A percentile compares a stretch with the other conserved stretches of the same genome.
These are phyloP conservation scores for Scaptomyza hsui DNA, from an alignment of 1,140 invertebrate genomes.

Conservation along the genomic window DNA sequence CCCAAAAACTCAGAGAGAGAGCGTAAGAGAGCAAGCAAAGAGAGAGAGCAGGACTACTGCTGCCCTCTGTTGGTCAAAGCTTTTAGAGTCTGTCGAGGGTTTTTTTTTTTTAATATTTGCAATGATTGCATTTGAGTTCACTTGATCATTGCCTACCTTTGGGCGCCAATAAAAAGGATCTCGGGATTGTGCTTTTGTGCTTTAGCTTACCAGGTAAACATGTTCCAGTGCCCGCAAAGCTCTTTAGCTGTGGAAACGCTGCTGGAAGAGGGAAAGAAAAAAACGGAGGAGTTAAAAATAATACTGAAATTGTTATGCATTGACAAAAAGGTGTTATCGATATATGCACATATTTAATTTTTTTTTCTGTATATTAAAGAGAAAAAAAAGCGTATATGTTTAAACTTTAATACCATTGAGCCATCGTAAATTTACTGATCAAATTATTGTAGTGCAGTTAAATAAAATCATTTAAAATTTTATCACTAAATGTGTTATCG, in stretches of 20 bases:
- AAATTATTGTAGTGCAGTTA: too few relatives aligned
- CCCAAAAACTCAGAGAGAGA: neutral
- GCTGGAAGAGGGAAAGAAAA: conserved; percentile 36
- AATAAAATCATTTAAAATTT: too few relatives aligned
- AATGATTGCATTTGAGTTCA: conserved; percentile 19
- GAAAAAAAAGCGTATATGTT: too few relatives aligned
- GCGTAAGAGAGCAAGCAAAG: neutral
- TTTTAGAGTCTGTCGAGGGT: neutral
- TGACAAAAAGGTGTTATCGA: neutral
- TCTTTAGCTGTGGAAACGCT: conserved; percentile 86
- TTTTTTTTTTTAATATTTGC: conserved; percentile 9
- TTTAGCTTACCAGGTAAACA: conserved; percentile 85
- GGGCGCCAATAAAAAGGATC: conserved; percentile 33
- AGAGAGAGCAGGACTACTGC: neutral
- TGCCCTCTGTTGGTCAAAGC: conserved; percentile 59
- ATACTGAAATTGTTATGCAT: neutral
- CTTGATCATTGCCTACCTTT: conserved; percentile 63
- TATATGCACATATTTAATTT: too few relatives aligned
- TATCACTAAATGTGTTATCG: too few relatives aligned
- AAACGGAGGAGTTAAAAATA: neutral
- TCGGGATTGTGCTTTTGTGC: neutral
- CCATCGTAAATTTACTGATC: too few relatives aligned
- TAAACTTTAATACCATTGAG: too few relatives aligned
- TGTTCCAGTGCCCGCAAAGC: conserved; percentile 84
- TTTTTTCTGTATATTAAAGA: too few relatives aligned